phyloP scores from a whole-genome alignment of 2,113 vertebrate genomes.

The Epinephelus cyanopodus region DNA sequence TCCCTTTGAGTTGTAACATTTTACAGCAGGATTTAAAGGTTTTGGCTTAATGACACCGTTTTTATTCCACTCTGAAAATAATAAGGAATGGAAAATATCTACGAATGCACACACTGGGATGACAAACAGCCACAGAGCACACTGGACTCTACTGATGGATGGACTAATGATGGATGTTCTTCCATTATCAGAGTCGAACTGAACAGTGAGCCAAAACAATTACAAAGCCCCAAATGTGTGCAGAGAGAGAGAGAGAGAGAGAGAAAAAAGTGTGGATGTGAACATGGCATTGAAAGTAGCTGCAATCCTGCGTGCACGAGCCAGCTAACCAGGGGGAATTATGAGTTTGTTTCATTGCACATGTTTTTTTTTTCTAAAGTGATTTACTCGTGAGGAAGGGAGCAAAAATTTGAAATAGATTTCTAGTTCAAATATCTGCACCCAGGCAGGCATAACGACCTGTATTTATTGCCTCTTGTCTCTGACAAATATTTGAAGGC shows the following conservation, averaged over 20 bases:
- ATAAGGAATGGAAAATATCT: conserved; percentile 41
- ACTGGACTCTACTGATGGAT: conserved; percentile 52
- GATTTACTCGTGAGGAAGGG: conserved; percentile 43
- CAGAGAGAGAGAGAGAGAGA: background rate
- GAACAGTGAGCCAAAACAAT: conserved; percentile 55
- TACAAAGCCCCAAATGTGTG: conserved; percentile 47
- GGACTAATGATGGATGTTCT: conserved; percentile 49
- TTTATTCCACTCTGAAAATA: conserved; percentile 37
- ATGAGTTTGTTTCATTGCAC: conserved; percentile 59
- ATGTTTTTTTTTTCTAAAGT: conserved; percentile 20
- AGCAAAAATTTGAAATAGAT: conserved; percentile 44
- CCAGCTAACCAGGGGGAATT: conserved; percentile 46
- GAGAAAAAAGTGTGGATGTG: conserved; percentile 24
- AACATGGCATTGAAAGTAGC: conserved; percentile 39
- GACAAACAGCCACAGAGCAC: conserved; percentile 9
- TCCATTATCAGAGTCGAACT: conserved; percentile 49
- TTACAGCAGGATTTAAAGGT: conserved; percentile 30
- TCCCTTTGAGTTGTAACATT: conserved; percentile 36
- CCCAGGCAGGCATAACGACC: conserved; percentile 54
- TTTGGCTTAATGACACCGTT: conserved; percentile 42
- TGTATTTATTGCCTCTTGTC: conserved; percentile 69
- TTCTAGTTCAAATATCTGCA: conserved; percentile 67
- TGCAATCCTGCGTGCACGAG: conserved; percentile 26
- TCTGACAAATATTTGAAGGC: conserved; percentile 60
- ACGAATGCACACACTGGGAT: conserved; percentile 31